phyloP scores from a whole-genome alignment of 2,888 invertebrate species.

The Sycophila texana region DNA sequence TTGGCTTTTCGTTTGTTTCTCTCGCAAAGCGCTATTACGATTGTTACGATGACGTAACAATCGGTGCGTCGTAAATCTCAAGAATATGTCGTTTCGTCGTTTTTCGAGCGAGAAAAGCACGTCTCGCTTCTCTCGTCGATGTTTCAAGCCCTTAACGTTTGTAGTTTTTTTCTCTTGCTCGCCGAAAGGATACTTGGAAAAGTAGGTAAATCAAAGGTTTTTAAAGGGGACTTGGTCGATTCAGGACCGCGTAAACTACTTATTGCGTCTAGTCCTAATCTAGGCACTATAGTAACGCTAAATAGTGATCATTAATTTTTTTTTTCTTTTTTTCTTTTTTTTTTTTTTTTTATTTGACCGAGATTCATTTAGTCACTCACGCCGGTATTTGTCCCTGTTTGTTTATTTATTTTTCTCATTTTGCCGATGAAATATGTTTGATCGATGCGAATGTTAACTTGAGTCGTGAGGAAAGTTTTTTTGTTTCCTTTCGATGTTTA shows the following conservation, averaged over 20 bases:
- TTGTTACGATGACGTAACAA: no score
- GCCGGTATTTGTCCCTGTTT: background rate
- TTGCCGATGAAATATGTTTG: background rate
- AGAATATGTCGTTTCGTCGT: constrained; percentile 56
- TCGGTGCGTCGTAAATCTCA: no score
- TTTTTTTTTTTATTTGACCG: constrained; percentile 9
- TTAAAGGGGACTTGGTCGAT: constrained; percentile 32
- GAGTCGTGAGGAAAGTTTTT: background rate
- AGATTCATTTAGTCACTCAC: background rate
- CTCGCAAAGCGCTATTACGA: no score
- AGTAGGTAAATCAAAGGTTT: background rate
- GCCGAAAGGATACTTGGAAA: constrained; percentile 16
- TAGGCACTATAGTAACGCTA: constrained; percentile 48
- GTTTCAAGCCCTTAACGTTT: background rate
- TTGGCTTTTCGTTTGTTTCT: no score
- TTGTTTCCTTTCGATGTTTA: constrained; percentile 7
- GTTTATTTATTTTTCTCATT: background rate
- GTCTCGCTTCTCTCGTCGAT: background rate
- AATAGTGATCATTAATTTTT: constrained; percentile 8
- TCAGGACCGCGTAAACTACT: constrained; percentile 31
- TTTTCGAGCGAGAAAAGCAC: constrained; percentile 19
- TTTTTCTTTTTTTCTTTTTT: constrained; percentile 12
- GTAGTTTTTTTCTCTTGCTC: background rate
- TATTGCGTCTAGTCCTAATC: constrained; percentile 47
- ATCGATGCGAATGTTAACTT: background rate